A percentile compares a stretch with the other conserved stretches of the same genome.
Evolutionary conservation across 2,888 invertebrate species (phyloP).

Genomic region (Ypsolopha scabrella): DNA sequence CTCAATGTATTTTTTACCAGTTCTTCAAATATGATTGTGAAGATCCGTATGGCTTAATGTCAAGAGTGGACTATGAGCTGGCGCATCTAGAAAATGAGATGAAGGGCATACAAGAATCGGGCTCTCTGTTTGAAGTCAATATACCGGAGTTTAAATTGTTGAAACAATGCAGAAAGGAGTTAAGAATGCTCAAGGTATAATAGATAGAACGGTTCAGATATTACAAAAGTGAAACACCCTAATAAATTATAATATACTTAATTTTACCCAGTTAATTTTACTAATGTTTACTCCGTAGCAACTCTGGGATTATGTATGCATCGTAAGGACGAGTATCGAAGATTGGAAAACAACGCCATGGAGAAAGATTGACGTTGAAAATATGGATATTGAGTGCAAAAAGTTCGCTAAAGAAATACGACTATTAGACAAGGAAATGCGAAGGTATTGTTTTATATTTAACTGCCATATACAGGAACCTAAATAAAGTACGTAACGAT

Average conservation of each 20-base stretch:
- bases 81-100: slow-evolving; percentile 87
- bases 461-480: no score
- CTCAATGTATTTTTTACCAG: slow-evolving; percentile 15
- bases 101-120: slow-evolving; percentile 88
- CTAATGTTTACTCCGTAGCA: slow-evolving; percentile 67
- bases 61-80: slow-evolving; percentile 84
- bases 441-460: slow-evolving; percentile 47
- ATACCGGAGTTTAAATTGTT: slow-evolving; percentile 95
- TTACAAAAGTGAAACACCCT: background rate
- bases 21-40: slow-evolving; percentile 82
- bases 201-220: background rate
- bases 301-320: slow-evolving; percentile 95
- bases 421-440: slow-evolving; percentile 95
- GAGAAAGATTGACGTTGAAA: slow-evolving; percentile 97
- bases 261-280: no score
- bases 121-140: slow-evolving; percentile 93
- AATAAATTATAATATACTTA: no score
- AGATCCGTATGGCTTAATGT: slow-evolving; percentile 80
- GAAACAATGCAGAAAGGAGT: slow-evolving; percentile 91
- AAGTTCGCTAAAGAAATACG: slow-evolving; percentile 96
- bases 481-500: no score
- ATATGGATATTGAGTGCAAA: slow-evolving; percentile 98
- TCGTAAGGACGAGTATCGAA: slow-evolving; percentile 91
- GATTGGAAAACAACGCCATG: slow-evolving; percentile 98
- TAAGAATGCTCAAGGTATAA: slow-evolving; percentile 84